Evolutionary conservation across 2,797 vertebrate species (phyloP).

Genomic region (Gallirallus australis): DNA sequence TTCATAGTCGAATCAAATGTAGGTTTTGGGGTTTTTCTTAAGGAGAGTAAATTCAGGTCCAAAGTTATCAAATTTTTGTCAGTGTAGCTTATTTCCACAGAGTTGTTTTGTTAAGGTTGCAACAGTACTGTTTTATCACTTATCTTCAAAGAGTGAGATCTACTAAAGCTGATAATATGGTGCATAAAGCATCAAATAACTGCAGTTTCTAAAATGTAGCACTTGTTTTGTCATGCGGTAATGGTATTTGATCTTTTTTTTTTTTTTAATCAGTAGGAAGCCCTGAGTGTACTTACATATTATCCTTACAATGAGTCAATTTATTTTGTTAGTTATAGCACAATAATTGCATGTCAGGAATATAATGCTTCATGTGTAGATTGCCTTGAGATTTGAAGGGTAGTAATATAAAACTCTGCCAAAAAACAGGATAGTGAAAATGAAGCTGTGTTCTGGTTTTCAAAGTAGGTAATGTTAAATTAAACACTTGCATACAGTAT

Average conservation of each 20-base stretch:
- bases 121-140: background rate
- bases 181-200: background rate
- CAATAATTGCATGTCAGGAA: background rate
- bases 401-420: background rate
- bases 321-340: background rate
- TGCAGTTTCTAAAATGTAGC: background rate
- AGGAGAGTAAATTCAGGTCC: background rate
- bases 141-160: background rate
- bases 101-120: background rate
- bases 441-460: background rate
- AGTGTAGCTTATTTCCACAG: background rate
- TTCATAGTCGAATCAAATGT: background rate
- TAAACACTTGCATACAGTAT: background rate
- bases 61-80: background rate
- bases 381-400: background rate
- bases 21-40: background rate
- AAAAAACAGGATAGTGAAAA: background rate
- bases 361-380: background rate
- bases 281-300: background rate
- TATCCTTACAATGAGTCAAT: background rate
- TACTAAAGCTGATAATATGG: background rate
- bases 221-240: background rate
- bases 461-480: background rate
- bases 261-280: background rate
- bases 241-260: background rate